Conservation (phyloP, 2,888 invertebrate genomes). For the Tridacna gigas region DNA sequence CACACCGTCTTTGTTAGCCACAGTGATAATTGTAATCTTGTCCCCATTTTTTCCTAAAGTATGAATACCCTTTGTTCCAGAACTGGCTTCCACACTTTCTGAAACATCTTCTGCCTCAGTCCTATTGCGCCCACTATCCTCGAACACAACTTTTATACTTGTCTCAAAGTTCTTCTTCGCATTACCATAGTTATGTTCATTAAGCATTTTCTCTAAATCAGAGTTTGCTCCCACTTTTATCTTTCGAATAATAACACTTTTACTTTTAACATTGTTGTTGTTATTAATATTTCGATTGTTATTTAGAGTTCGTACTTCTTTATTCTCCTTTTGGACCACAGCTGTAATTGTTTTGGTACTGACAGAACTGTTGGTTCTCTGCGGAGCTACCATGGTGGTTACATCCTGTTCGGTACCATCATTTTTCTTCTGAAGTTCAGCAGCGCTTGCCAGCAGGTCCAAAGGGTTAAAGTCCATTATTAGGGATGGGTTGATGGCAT, state of each 20-base stretch:
- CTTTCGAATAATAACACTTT: conserved; percentile 56
- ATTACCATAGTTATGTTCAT: conserved; percentile 76
- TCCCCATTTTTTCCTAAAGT: conserved; percentile 24
- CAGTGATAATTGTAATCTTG: conserved; percentile 22
- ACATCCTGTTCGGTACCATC: conserved; percentile 53
- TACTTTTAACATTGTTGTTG: conserved; percentile 50
- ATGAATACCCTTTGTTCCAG: conserved; percentile 4
- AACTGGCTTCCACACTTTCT: neutral
- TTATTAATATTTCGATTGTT: conserved; percentile 44
- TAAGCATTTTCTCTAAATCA: conserved; percentile 73
- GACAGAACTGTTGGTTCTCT: conserved; percentile 20
- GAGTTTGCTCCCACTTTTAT: conserved; percentile 60
- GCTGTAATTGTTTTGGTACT: conserved; percentile 11
- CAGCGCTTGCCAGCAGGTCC: conserved; percentile 80
- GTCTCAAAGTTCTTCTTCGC: conserved; percentile 49
- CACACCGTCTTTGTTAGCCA: conserved; percentile 20
- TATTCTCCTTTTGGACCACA: conserved; percentile 24
- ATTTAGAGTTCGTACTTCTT: conserved; percentile 21
- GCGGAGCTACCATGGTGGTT: conserved; percentile 49
- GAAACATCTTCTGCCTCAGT: neutral
- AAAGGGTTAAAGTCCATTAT: conserved; percentile 80
- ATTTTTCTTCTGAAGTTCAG: conserved; percentile 71
- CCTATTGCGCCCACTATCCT: conserved; percentile 7
- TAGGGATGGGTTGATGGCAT: neutral
- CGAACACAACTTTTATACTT: conserved; percentile 25